Conservation (phyloP, 2,797 vertebrate genomes). For the Poecilia picta region DNA sequence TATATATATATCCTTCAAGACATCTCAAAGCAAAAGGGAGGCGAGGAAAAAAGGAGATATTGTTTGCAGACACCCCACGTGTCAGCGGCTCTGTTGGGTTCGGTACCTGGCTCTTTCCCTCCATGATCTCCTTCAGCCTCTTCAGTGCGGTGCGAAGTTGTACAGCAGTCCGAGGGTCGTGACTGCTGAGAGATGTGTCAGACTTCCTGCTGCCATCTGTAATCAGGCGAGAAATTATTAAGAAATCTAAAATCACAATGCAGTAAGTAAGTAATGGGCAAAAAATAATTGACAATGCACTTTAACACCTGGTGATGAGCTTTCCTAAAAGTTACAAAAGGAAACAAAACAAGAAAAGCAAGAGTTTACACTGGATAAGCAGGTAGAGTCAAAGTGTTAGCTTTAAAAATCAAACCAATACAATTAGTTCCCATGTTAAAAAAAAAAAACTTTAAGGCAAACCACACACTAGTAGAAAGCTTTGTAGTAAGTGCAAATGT, state of each 20-base stretch:
- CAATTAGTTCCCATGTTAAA: slow-evolving; percentile 51
- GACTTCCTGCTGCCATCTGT: slow-evolving; percentile 92
- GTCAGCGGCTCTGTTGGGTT: not conserved
- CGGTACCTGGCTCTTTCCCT: slow-evolving; percentile 96
- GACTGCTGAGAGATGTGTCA: slow-evolving; percentile 87
- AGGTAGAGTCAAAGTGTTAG: slow-evolving; percentile 51
- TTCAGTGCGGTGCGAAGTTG: slow-evolving; percentile 96
- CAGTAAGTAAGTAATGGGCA: not conserved
- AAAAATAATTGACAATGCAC: slow-evolving; percentile 39
- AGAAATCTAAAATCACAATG: not conserved
- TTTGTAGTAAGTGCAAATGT: slow-evolving; percentile 4
- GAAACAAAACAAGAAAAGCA: slow-evolving; percentile 19
- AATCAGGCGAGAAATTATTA: slow-evolving; percentile 15
- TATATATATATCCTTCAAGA: not conserved
- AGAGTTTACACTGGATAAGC: slow-evolving; percentile 23
- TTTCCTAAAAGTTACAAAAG: slow-evolving; percentile 22
- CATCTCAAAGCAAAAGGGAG: not conserved
- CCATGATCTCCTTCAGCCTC: slow-evolving; percentile 98
- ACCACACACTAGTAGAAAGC: slow-evolving; percentile 43
- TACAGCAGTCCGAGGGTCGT: slow-evolving; percentile 97
- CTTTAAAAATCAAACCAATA: slow-evolving; percentile 34
- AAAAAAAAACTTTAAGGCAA: slow-evolving; percentile 40
- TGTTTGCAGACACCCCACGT: not conserved
- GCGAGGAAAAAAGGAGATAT: not conserved
- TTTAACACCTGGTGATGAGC: slow-evolving; percentile 8